Conservation (phyloP, 2,113 vertebrate genomes). For the Misgurnus anguillicaudatus region DNA sequence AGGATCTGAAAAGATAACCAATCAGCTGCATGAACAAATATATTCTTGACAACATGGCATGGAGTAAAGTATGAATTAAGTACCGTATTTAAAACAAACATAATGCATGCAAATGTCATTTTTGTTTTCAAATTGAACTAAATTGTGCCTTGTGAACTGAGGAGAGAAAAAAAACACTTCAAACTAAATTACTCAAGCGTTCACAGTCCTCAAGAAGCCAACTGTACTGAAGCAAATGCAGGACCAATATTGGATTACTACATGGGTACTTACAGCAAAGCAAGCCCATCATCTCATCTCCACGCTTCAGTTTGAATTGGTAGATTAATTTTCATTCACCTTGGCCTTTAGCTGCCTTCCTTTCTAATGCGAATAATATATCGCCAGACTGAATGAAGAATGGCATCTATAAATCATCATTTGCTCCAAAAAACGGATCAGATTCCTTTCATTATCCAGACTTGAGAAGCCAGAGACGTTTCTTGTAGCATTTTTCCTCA, state of each 20-base stretch:
- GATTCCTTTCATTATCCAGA: not conserved
- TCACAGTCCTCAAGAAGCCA: conserved; percentile 37
- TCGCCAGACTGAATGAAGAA: conserved; percentile 20
- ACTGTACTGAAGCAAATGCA: conserved; percentile 46
- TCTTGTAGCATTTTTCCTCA: not conserved
- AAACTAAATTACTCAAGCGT: conserved; percentile 39
- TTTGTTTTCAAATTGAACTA: conserved; percentile 25
- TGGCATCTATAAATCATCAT: conserved; percentile 7
- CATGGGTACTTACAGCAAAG: conserved; percentile 60
- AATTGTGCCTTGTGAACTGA: conserved; percentile 32
- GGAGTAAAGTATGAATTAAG: not conserved
- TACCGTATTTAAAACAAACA: not conserved
- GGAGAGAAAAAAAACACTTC: conserved; percentile 35
- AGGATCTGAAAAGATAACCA: conserved; percentile 64
- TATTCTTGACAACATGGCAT: not conserved
- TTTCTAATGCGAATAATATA: conserved; percentile 51
- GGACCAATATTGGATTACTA: conserved; percentile 51
- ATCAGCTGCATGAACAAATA: not conserved
- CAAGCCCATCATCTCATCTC: conserved; percentile 58
- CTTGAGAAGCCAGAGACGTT: not conserved
- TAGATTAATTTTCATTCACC: conserved; percentile 53
- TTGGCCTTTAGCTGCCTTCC: conserved; percentile 46
- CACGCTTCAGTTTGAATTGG: conserved; percentile 58
- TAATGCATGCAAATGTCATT: conserved; percentile 25
- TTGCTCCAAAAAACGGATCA: conserved; percentile 30